Evolutionary conservation across 1,140 invertebrate species (phyloP).

Genomic region (Euura saliciscinereae): DNA sequence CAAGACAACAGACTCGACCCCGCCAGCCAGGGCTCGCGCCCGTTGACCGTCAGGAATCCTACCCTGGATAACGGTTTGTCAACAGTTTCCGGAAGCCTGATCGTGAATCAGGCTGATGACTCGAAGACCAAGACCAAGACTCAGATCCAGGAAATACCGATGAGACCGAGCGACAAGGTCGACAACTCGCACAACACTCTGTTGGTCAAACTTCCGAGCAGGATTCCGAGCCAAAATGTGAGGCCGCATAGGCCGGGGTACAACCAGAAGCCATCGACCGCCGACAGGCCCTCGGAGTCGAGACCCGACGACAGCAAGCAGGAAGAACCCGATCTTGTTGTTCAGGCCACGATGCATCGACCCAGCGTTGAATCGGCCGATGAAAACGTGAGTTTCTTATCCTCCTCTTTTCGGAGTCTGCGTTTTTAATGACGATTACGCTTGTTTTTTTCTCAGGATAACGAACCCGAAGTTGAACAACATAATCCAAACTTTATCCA

Average conservation of each 20-base stretch:
- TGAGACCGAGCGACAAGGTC: conserved; percentile 39
- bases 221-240: conserved; percentile 40
- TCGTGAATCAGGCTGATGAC: background rate
- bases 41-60: conserved; percentile 14
- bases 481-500: conserved; percentile 46
- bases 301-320: conserved; percentile 44
- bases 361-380: conserved; percentile 49
- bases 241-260: conserved; percentile 37
- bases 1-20: conserved; percentile 39
- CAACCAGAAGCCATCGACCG: conserved; percentile 35
- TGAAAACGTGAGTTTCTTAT: conserved; percentile 39
- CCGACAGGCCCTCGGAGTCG: conserved; percentile 38
- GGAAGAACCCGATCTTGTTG: conserved; percentile 41
- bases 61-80: background rate
- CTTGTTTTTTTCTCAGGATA: conserved; percentile 27
- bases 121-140: conserved; percentile 11
- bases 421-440: background rate
- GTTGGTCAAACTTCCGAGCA: conserved; percentile 45
- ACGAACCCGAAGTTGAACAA: conserved; percentile 22
- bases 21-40: conserved; percentile 24
- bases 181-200: conserved; percentile 44
- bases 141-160: conserved; percentile 19
- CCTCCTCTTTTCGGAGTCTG: background rate
- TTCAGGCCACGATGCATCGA: conserved; percentile 49
- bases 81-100: background rate